These are phyloP conservation scores for Lateolabrax maculatus DNA, from an alignment of 2,797 vertebrate genomes.

Conservation along the genomic window DNA sequence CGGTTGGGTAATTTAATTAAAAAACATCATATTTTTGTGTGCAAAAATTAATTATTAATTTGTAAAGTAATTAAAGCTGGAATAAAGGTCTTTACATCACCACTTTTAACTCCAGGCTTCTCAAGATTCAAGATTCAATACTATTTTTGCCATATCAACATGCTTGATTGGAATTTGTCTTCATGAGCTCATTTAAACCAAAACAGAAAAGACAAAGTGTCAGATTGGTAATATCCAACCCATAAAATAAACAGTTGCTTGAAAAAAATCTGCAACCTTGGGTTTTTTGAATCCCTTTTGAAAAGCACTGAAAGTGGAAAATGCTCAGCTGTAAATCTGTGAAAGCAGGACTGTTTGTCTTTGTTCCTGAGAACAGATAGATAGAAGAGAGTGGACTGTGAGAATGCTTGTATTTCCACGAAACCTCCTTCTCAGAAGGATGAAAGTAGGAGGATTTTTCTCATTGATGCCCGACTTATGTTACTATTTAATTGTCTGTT, in stretches of 20 bases:
- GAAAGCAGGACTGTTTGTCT: background rate
- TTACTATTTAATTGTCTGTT: background rate
- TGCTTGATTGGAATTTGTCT: no score
- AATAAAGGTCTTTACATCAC: background rate
- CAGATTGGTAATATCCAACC: no score
- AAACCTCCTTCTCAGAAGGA: background rate
- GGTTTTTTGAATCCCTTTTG: background rate
- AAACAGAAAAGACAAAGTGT: no score
- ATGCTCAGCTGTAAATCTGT: background rate
- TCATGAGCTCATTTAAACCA: no score
- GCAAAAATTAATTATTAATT: no score
- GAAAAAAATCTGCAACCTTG: slow-evolving; percentile 8
- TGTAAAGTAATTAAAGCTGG: no score
- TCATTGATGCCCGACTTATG: background rate
- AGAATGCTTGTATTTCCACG: background rate
- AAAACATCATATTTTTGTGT: no score
- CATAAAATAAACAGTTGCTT: no score
- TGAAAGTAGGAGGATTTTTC: background rate
- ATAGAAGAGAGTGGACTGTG: background rate
- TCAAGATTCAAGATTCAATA: no score
- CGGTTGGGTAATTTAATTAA: no score
- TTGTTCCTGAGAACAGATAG: background rate
- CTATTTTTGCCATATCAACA: no score
- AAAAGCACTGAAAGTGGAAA: slow-evolving; percentile 15
- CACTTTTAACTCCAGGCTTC: no score